Evolutionary conservation across 1,140 invertebrate species (phyloP).

Genomic region (Metaphire vulgaris): DNA sequence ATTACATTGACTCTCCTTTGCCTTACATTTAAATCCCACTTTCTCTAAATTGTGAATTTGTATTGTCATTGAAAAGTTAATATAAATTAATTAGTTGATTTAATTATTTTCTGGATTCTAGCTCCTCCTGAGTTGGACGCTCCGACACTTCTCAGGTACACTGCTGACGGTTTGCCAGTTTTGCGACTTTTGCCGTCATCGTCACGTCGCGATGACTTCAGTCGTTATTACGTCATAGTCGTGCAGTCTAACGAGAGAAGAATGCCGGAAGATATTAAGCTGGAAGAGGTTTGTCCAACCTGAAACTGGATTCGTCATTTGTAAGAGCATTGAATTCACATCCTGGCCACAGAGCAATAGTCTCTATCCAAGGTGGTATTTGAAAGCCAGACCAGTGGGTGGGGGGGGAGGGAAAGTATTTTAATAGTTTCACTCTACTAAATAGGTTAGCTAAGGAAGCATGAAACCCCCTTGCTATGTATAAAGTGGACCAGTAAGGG

Average conservation of each 20-base stretch:
- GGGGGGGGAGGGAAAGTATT: not conserved
- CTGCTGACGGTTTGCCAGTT: not conserved
- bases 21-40: no score
- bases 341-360: not conserved
- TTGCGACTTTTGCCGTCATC: slow-evolving; percentile 8
- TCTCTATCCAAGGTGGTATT: not conserved
- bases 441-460: not conserved
- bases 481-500: not conserved
- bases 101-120: slow-evolving; percentile 35
- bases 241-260: slow-evolving; percentile 68
- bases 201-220: slow-evolving; percentile 57
- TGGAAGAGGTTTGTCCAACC: slow-evolving; percentile 63
- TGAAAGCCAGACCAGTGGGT: not conserved
- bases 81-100: no score
- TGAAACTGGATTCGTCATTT: not conserved
- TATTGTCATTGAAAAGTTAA: no score
- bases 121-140: slow-evolving; percentile 92
- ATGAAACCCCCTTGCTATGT: not conserved
- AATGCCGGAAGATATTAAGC: slow-evolving; percentile 80
- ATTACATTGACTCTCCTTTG: no score
- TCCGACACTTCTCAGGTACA: slow-evolving; percentile 65
- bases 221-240: slow-evolving; percentile 92
- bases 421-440: not conserved
- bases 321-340: not conserved
- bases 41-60: no score